Evolutionary conservation across 1,140 invertebrate species (phyloP).

Genomic region (Triops cancriformis): DNA sequence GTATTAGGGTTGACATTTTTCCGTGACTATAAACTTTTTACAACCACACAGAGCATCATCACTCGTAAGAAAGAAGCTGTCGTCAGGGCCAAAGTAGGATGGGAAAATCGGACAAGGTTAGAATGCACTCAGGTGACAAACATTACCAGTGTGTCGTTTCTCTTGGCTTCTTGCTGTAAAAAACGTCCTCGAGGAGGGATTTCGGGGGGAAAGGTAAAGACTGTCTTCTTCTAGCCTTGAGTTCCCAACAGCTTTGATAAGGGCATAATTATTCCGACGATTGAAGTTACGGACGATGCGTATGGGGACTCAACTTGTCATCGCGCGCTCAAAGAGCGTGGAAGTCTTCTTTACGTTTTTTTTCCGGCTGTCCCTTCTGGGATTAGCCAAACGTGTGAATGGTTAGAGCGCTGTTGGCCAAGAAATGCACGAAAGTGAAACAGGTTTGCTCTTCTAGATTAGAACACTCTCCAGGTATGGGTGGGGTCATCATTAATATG

Average conservation of each 20-base stretch:
- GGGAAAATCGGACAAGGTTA: too few relatives aligned
- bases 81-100: too few relatives aligned
- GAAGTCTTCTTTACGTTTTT: background rate
- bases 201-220: background rate
- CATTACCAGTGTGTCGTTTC: too few relatives aligned
- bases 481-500: constrained; percentile 3
- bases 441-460: background rate
- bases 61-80: too few relatives aligned
- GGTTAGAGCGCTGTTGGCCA: background rate
- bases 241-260: background rate
- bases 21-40: too few relatives aligned
- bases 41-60: too few relatives aligned
- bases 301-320: background rate
- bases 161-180: background rate
- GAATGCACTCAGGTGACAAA: too few relatives aligned
- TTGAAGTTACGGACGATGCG: background rate
- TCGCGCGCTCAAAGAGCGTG: background rate
- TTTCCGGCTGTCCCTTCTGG: background rate
- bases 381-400: background rate
- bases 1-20: too few relatives aligned
- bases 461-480: background rate
- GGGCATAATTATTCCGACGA: background rate
- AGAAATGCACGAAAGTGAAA: background rate
- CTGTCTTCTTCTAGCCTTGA: background rate
- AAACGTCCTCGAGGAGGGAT: background rate